Evolutionary conservation across 64 coral and sea anemone species (phyloP), one percentile per base, ranked within the genome.

Genomic region (Platygyra sinensis): DNA sequence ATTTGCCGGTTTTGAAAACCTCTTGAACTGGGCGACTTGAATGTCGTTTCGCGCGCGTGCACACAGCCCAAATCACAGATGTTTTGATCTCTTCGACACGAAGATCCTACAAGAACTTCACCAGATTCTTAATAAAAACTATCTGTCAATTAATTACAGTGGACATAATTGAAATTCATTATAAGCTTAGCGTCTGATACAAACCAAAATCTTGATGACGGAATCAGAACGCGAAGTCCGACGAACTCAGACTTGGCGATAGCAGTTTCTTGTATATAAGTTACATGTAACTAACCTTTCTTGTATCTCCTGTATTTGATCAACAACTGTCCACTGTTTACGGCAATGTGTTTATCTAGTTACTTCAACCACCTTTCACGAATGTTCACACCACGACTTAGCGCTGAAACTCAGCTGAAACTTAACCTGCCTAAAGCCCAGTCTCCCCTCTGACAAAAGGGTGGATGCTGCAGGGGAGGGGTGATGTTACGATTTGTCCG

Each of bases 111-210:
- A 24, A 79, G n/a, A 79, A 29, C 11, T 52, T n/a, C 1, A 55
- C 57, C 19, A 52, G 8, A 20, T 22, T 17, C 51, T 60, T 10
- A 30, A 57, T 3, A 24, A 60, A 24, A 52, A 29, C 2, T 59
- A 25, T 79, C 50, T 16, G 57, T 79, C n/a, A 57, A 10, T 52
- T 8, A 60, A 59, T 25, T 52, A 59, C 10, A 2, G 49, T 51
- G 46, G 31, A 52, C 79, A 81, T 81, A 80, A 81, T 24, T 63
- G 79, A 81, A 81, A 81, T 81, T 81, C 79, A 81, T 81, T 36
- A 62, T 22, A 14, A 62, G 79, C 54, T 63, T 36, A 81, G 55
- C 57, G 52, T 59, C 3, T 62, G 57, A 51, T 78, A 17, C 2
- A 8, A 59, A 22, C 24, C 13, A 1, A 50, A 71, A 3, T 13